phyloP scores from a whole-genome alignment of 2,888 invertebrate genomes.

The Drosophila koepferae region DNA sequence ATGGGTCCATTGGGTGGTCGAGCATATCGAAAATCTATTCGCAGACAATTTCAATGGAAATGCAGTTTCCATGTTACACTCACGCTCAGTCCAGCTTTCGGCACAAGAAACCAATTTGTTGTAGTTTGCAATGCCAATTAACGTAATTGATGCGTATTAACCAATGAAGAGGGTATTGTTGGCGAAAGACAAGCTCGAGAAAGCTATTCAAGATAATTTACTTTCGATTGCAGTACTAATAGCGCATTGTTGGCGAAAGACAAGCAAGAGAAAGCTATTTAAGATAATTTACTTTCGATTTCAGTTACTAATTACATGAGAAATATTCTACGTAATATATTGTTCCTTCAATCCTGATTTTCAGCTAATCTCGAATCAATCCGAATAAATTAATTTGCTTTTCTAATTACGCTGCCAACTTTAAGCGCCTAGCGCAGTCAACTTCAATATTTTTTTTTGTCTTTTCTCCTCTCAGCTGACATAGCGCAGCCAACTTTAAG shows the following conservation, averaged over 20 bases:
- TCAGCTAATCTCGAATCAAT: neutral
- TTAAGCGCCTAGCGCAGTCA: neutral
- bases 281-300: neutral
- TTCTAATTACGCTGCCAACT: neutral
- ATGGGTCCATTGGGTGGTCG: slow-evolving; percentile 9
- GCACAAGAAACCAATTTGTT: slow-evolving; percentile 27
- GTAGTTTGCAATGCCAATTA: slow-evolving; percentile 14
- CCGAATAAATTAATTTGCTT: neutral
- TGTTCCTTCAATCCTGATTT: neutral
- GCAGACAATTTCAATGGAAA: neutral
- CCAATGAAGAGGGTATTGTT: slow-evolving; percentile 14
- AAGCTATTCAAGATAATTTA: neutral
- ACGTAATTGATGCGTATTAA: slow-evolving; percentile 26
- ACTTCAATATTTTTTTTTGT: neutral
- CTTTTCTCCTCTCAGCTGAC: neutral
- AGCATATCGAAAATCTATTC: slow-evolving; percentile 13
- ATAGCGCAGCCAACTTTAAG: slow-evolving; percentile 2
- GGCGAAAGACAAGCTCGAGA: neutral
- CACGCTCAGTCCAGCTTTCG: slow-evolving; percentile 3
- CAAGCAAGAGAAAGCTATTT: neutral
- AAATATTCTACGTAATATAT: neutral
- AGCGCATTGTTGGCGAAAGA: neutral
- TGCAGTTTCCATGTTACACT: slow-evolving; percentile 10
- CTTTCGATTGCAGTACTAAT: neutral
- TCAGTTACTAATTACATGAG: neutral